These are phyloP conservation scores for Ursus arctos DNA, from an alignment of 2,113 vertebrate species.

Conservation along the genomic window DNA sequence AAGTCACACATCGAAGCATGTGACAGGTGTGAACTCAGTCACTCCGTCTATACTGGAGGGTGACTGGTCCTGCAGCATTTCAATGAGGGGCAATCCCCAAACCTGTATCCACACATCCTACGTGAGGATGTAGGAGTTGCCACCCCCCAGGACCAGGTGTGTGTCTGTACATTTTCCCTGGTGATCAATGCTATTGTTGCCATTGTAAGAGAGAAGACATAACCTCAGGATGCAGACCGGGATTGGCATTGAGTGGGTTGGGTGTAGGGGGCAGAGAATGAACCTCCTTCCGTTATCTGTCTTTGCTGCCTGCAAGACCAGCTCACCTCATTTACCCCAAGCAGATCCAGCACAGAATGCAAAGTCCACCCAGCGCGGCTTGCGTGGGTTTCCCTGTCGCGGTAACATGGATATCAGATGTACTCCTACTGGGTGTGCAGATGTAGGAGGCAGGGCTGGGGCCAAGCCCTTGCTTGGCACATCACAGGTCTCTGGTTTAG, in stretches of 20 bases:
- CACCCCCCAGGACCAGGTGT: fast-evolving
- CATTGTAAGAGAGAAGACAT: too few species aligned
- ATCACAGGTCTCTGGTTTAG: not conserved
- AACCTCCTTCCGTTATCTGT: too few species aligned
- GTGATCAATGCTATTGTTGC: too few species aligned
- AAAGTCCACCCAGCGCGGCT: fast-evolving
- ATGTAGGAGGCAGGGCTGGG: not conserved
- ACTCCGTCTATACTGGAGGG: fast-evolving
- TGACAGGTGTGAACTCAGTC: not conserved
- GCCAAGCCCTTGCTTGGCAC: fast-evolving
- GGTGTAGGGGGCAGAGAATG: fast-evolving
- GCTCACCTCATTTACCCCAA: fast-evolving
- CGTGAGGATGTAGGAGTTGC: fast-evolving
- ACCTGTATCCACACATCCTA: fast-evolving
- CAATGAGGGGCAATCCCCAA: not conserved
- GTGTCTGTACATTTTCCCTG: not conserved
- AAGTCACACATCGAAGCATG: fast-evolving
- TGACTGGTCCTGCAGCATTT: not conserved
- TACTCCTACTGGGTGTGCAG: fast-evolving
- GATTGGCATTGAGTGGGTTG: fast-evolving
- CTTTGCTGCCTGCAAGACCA: not conserved
- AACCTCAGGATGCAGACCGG: not conserved
- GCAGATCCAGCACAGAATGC: fast-evolving
- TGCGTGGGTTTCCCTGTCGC: not conserved
- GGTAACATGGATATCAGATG: fast-evolving